phyloP scores from a whole-genome alignment of 2,888 invertebrate genomes.

The Drosophila niveifrons region DNA sequence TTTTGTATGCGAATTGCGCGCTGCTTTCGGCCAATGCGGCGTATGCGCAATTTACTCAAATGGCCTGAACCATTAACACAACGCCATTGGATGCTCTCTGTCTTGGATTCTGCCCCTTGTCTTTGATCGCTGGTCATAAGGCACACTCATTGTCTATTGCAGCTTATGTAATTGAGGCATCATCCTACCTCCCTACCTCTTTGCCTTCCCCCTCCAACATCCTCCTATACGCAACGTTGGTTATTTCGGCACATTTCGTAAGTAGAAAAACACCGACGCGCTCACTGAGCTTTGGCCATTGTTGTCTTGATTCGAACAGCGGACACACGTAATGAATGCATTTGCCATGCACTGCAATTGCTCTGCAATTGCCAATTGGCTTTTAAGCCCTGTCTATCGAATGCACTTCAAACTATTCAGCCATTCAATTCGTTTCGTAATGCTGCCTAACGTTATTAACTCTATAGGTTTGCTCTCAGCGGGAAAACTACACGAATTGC shows the following conservation, averaged over 20 bases:
- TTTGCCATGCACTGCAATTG: conserved; percentile 53
- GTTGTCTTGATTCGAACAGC: conserved; percentile 13
- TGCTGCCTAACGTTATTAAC: background rate
- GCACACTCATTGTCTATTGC: conserved; percentile 62
- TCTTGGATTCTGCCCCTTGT: conserved; percentile 57
- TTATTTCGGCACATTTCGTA: conserved; percentile 52
- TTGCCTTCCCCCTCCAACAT: background rate
- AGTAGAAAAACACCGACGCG: conserved; percentile 36
- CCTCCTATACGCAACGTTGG: conserved; percentile 59
- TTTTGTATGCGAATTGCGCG: conserved; percentile 68
- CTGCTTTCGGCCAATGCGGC: conserved; percentile 53
- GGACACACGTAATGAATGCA: conserved; percentile 55
- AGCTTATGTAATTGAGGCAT: conserved; percentile 68
- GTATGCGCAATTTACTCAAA: conserved; percentile 72
- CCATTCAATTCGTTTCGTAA: conserved; percentile 4
- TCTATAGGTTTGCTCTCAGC: background rate
- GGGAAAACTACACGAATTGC: background rate
- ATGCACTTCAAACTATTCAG: conserved; percentile 13
- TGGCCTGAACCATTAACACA: conserved; percentile 55
- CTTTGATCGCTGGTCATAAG: conserved; percentile 36
- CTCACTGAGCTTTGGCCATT: conserved; percentile 43
- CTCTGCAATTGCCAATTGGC: conserved; percentile 25
- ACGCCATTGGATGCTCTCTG: conserved; percentile 51
- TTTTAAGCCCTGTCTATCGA: conserved; percentile 6
- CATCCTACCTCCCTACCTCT: conserved; percentile 12